phyloP scores from a whole-genome alignment of 2,888 invertebrate species.

The Ferrisia virgata region DNA sequence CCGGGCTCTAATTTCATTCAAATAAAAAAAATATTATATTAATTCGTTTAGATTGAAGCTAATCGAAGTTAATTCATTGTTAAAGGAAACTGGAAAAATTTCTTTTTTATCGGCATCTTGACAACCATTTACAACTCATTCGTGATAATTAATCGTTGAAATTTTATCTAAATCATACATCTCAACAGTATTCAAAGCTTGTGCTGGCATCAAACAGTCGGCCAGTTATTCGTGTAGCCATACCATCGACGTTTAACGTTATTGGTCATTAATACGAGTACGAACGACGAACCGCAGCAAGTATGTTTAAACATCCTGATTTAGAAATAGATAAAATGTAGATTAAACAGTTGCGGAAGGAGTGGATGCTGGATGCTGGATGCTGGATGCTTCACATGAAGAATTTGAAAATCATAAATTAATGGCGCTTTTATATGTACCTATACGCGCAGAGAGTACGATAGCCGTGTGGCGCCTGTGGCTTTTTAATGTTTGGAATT shows the following conservation, averaged over 20 bases:
- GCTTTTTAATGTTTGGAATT: neutral
- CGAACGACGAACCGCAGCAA: neutral
- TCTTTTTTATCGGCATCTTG: neutral
- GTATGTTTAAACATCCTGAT: neutral
- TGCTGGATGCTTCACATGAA: neutral
- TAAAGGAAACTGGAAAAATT: neutral
- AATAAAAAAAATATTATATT: constrained; percentile 22
- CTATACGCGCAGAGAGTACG: neutral
- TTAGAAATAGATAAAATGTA: neutral
- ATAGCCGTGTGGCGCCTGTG: constrained; percentile 13
- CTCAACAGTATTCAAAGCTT: neutral
- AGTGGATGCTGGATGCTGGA: neutral
- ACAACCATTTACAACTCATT: constrained; percentile 25
- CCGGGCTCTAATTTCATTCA: constrained; percentile 10
- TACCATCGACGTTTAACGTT: neutral
- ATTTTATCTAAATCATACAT: constrained; percentile 12
- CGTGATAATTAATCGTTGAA: constrained; percentile 12
- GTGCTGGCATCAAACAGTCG: neutral
- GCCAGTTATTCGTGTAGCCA: neutral
- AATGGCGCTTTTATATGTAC: constrained; percentile 27
- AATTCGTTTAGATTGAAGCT: constrained; percentile 18
- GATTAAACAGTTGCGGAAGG: neutral
- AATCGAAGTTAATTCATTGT: constrained; percentile 29
- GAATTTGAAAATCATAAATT: constrained; percentile 22
- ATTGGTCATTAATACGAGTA: constrained; percentile 7